Conservation (phyloP, 2,888 invertebrate genomes). For the Scotopteryx bipunctaria region DNA sequence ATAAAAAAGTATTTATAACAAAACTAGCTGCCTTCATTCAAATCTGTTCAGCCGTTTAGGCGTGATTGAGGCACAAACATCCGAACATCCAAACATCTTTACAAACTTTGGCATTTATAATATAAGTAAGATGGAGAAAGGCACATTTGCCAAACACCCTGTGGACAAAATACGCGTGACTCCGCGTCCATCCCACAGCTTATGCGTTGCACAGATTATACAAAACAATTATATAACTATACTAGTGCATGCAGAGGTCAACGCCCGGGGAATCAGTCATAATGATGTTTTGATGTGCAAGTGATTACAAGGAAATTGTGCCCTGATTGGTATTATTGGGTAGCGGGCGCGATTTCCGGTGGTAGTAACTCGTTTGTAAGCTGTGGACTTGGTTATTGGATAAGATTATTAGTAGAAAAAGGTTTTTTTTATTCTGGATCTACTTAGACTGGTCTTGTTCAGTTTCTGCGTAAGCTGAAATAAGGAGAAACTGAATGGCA, state of each 20-base stretch:
- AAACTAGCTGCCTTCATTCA: too few relatives aligned
- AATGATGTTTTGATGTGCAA: slow-evolving; percentile 51
- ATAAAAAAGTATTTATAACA: too few relatives aligned
- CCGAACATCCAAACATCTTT: neutral
- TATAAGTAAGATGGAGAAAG: too few relatives aligned
- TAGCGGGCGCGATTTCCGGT: slow-evolving; percentile 44
- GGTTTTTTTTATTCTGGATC: too few relatives aligned
- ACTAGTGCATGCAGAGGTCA: slow-evolving; percentile 35
- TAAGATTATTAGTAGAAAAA: too few relatives aligned
- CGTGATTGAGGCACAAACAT: too few relatives aligned
- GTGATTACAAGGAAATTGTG: slow-evolving; percentile 50
- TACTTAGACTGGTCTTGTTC: too few relatives aligned
- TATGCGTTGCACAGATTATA: slow-evolving; percentile 40
- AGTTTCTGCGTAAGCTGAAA: too few relatives aligned
- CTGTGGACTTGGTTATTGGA: neutral
- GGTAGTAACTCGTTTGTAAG: slow-evolving; percentile 28
- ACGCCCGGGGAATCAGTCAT: slow-evolving; percentile 33
- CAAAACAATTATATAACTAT: slow-evolving; percentile 31
- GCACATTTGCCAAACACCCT: slow-evolving; percentile 15
- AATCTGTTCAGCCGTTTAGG: too few relatives aligned
- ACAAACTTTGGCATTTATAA: neutral
- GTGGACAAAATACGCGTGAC: slow-evolving; percentile 36
- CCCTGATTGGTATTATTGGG: slow-evolving; percentile 39
- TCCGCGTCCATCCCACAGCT: slow-evolving; percentile 36
- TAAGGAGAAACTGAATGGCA: too few relatives aligned